Base-by-base conservation (phyloP, 2,888 invertebrate genomes). In the Eueremaeus valkanovi region DNA sequence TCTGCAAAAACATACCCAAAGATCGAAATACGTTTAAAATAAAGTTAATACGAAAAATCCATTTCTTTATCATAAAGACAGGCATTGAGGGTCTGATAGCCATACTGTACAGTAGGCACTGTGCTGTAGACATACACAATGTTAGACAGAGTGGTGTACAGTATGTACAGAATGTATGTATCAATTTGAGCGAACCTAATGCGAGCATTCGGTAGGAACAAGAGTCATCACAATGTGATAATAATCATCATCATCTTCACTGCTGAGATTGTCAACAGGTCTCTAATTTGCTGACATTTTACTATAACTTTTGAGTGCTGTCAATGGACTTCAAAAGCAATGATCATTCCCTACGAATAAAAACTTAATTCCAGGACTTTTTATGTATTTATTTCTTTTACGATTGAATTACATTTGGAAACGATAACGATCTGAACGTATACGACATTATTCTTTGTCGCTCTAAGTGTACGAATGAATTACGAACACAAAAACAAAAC, bases 241-340 rank as follows among this genome's bases (percentile, higher is more conserved):
- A 68, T 68, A 40, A 68, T 68, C 40, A 68, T 40, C 40, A 68
- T 42, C 27, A 9, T 36, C 66, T 68, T 42, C 21, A 68, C 68
- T 42, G 42, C 68, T 68, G 36, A 36, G 68, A n/a, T 36, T 68
- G 68, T 68, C 68, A 68, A 68, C 68, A 68, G 68, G 68, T 68
- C 68, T 68, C 68, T 33, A 68, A 68, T 68, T 68, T 68, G 40
- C 16, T 33, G 36, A 68, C 68, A 68, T 68, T 68, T 68, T n/a
- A 36, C 21, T 68, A 31, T n/a, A 18, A 63, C 27, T 55, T 3
- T 55, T 33, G n/a, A 68, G 3, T 68, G 68, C 24, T 24, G 68
- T 68, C 68, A 68, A 68, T 68, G 68, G 68, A 42, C 68, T 42
- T 40, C 68, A 68, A 68, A 42, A 42, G 68, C 24, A 68, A 68